phyloP scores from a whole-genome alignment of 2,797 vertebrate species.

The Craterocephalus amniculus region DNA sequence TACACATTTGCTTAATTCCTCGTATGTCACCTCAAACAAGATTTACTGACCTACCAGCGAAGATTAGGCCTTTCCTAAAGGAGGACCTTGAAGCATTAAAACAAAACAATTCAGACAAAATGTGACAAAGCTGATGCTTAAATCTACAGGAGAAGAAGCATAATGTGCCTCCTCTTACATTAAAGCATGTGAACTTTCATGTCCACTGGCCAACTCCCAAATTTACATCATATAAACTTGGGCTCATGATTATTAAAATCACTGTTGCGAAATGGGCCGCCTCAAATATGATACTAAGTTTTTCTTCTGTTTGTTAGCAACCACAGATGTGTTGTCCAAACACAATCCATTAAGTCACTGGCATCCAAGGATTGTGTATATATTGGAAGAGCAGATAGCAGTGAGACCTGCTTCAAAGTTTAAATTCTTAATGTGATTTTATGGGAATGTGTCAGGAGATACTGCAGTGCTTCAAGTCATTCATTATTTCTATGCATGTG shows the following conservation, averaged over 20 bases:
- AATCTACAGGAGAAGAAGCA: not conserved
- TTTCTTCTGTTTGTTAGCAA: slow-evolving; percentile 61
- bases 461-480: slow-evolving; percentile 4
- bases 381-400: slow-evolving; percentile 35
- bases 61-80: not conserved
- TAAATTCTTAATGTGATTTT: slow-evolving; percentile 22
- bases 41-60: too few species aligned
- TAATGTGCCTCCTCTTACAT: not conserved
- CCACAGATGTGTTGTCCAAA: slow-evolving; percentile 44
- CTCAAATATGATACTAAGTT: slow-evolving; percentile 2
- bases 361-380: slow-evolving; percentile 36
- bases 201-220: not conserved
- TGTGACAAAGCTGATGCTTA: not conserved
- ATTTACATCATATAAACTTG: not conserved
- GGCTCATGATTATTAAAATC: slow-evolving; percentile 4
- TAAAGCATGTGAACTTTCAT: not conserved
- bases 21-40: too few species aligned
- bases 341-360: slow-evolving; percentile 32
- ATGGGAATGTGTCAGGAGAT: slow-evolving; percentile 10
- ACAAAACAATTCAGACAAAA: not conserved
- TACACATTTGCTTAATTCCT: too few species aligned
- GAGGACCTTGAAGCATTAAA: not conserved
- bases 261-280: slow-evolving; percentile 19
- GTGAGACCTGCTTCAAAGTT: slow-evolving; percentile 6
- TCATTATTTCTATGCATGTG: slow-evolving; percentile 10